phyloP scores from a whole-genome alignment of 2,797 vertebrate species.

The Eospalax fontanierii region DNA sequence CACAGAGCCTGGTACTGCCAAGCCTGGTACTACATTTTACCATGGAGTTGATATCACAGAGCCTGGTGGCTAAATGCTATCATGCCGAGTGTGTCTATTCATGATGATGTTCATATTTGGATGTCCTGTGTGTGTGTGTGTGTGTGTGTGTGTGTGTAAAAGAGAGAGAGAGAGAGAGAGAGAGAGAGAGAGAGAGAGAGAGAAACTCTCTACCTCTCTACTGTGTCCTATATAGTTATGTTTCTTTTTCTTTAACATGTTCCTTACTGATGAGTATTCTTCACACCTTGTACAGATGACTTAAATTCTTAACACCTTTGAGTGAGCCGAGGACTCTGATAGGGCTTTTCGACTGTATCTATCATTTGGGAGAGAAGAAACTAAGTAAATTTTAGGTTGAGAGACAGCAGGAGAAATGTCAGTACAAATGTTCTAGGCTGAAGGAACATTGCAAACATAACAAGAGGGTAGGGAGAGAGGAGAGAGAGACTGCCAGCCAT shows the following conservation, averaged over 20 bases:
- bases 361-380: background rate
- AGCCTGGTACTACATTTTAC: background rate
- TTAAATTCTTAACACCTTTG: background rate
- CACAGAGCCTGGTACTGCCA: background rate
- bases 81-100: background rate
- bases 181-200: background rate
- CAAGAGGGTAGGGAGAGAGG: background rate
- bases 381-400: background rate
- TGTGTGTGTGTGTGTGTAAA: background rate
- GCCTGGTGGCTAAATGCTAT: background rate
- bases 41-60: background rate
- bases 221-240: background rate
- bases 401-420: background rate
- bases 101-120: background rate
- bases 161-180: background rate
- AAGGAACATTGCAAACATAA: background rate
- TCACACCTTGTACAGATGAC: background rate
- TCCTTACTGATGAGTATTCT: background rate
- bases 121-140: background rate
- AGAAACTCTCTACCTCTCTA: background rate
- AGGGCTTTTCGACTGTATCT: background rate
- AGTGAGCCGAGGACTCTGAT: background rate
- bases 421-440: background rate
- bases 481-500: background rate
- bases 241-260: background rate